Percentiles rank a stretch among this genome's conserved stretches.
These are phyloP conservation scores for Morpho helenor DNA, from an alignment of 2,888 invertebrate species.

Conservation along the genomic window DNA sequence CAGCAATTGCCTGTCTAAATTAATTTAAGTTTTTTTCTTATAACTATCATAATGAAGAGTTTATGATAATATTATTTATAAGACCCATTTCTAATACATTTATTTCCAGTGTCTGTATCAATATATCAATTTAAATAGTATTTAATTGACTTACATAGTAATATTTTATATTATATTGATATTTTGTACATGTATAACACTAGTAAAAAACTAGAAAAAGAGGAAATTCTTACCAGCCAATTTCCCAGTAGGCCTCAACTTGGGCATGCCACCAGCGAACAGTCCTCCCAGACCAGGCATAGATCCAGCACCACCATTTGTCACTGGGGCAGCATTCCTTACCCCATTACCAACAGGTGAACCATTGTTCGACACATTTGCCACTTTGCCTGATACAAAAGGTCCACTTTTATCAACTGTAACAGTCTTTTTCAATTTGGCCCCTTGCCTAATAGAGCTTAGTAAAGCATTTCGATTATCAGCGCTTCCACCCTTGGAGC, in stretches of 20 bases:
- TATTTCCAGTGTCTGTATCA: no score
- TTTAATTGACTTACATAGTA: no score
- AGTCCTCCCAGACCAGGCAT: conserved; percentile 82
- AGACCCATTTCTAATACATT: no score
- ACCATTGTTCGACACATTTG: conserved; percentile 45
- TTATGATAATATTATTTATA: no score
- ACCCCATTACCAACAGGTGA: conserved; percentile 52
- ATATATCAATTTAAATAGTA: no score
- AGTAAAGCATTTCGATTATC: conserved; percentile 85
- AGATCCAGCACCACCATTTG: conserved; percentile 54
- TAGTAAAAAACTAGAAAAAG: no score
- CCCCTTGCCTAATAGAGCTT: conserved; percentile 90
- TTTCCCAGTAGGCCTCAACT: conserved; percentile 85
- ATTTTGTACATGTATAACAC: no score
- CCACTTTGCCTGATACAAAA: conserved; percentile 81
- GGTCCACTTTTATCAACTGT: conserved; percentile 96
- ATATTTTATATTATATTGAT: no score
- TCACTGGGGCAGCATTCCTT: conserved; percentile 50
- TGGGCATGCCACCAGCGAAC: conserved; percentile 91
- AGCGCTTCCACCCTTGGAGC: conserved; percentile 62
- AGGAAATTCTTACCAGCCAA: conserved; percentile 48
- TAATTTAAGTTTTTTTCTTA: no score
- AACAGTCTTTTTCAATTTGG: conserved; percentile 89
- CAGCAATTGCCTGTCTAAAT: no score
- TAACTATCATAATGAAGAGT: no score